A percentile compares a stretch with the other conserved stretches of the same genome.
Evolutionary conservation across 2,113 vertebrate genomes (phyloP).

Genomic region (Sapajus apella): DNA sequence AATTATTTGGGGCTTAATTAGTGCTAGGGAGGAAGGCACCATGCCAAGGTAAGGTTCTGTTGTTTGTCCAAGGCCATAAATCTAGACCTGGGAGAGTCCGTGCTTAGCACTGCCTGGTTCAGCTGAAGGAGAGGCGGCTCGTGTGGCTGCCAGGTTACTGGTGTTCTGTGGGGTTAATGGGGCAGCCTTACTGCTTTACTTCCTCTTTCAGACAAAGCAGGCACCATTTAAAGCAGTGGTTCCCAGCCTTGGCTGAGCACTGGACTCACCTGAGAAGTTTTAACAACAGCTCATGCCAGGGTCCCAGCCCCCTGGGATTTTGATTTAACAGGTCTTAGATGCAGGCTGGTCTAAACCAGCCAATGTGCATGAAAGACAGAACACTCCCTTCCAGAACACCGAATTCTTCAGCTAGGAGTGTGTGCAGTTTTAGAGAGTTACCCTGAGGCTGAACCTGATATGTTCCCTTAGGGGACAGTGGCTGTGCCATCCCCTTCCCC

Average conservation of each 20-base stretch:
- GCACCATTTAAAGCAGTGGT: background rate
- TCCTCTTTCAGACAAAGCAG: slow-evolving; percentile 36
- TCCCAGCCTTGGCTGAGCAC: background rate
- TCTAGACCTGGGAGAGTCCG: slow-evolving; percentile 16
- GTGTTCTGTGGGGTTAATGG: background rate
- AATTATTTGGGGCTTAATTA: slow-evolving; percentile 65
- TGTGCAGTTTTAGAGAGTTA: background rate
- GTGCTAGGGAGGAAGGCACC: background rate
- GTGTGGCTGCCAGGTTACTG: slow-evolving; percentile 36
- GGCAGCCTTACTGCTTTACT: background rate
- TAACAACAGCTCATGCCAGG: background rate
- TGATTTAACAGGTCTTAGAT: background rate
- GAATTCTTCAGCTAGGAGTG: background rate
- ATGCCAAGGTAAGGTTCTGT: slow-evolving; percentile 38
- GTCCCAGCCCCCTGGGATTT: background rate
- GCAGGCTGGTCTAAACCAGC: background rate
- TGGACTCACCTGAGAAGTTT: background rate
- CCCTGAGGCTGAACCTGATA: background rate
- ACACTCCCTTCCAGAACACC: background rate
- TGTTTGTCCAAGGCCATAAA: slow-evolving; percentile 62
- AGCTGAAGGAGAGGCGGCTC: background rate
- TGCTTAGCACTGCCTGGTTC: slow-evolving; percentile 33
- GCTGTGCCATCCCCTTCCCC: background rate
- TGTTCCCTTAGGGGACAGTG: background rate
- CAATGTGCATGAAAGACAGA: background rate